Evolutionary conservation across 2,113 vertebrate species (phyloP).

Genomic region (Anser cygnoides): DNA sequence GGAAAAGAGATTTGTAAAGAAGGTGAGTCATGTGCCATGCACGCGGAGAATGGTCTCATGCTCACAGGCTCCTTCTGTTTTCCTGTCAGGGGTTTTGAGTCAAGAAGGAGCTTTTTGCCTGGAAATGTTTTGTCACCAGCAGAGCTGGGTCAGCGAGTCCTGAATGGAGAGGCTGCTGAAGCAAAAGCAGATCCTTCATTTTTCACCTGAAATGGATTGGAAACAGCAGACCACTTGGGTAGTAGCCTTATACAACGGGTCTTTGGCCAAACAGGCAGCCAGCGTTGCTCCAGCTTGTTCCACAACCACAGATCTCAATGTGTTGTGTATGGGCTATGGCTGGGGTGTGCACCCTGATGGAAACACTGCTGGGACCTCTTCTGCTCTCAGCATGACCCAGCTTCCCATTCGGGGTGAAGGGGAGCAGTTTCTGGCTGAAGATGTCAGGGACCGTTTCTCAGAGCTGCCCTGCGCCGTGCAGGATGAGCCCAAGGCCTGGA

Average conservation of each 20-base stretch:
- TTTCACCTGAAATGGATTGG: background rate
- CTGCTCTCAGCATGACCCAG: accelerated
- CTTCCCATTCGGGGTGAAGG: accelerated
- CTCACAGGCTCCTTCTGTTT: background rate
- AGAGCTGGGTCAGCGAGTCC: background rate
- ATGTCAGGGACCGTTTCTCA: background rate
- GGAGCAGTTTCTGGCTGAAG: background rate
- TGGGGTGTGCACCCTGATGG: background rate
- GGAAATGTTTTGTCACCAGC: background rate
- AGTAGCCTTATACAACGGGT: background rate
- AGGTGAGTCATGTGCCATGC: slow-evolving; percentile 18
- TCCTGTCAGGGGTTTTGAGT: background rate
- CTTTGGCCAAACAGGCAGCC: accelerated
- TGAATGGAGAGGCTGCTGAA: background rate
- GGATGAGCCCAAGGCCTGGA: background rate
- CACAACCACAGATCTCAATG: background rate
- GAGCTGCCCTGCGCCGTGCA: background rate
- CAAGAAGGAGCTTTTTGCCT: slow-evolving; percentile 11
- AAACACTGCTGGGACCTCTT: background rate
- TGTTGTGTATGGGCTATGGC: background rate
- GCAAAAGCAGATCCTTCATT: background rate
- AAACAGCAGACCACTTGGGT: background rate
- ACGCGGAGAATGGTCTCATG: background rate
- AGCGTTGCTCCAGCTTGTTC: background rate
- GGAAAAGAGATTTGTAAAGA: slow-evolving; percentile 29